These are phyloP conservation scores for Oryzias celebensis DNA, from an alignment of 2,113 vertebrate genomes.

Conservation along the genomic window DNA sequence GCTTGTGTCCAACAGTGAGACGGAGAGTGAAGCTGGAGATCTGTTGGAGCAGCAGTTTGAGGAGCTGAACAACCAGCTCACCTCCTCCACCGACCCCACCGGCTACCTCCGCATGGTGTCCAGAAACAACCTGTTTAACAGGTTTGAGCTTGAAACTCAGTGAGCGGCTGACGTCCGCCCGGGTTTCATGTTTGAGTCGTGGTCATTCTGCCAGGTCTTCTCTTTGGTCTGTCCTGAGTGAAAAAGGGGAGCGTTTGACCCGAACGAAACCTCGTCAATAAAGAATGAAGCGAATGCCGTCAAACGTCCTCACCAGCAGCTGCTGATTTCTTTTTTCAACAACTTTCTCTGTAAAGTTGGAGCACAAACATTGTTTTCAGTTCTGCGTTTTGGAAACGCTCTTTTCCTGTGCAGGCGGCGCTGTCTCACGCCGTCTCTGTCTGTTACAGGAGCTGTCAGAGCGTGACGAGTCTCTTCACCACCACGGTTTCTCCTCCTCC, in stretches of 20 bases:
- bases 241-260: too few species aligned
- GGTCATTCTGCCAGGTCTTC: too few species aligned
- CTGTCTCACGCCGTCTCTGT: not conserved
- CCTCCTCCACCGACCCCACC: conserved; percentile 83
- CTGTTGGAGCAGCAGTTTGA: conserved; percentile 90
- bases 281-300: too few species aligned
- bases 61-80: conserved; percentile 86
- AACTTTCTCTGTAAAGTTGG: too few species aligned
- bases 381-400: too few species aligned
- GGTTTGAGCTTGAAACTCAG: conserved; percentile 66
- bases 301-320: too few species aligned
- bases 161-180: not conserved
- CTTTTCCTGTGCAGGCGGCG: not conserved
- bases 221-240: too few species aligned
- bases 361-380: too few species aligned
- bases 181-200: too few species aligned
- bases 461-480: conserved; percentile 88
- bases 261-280: too few species aligned
- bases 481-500: conserved; percentile 81
- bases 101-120: conserved; percentile 93
- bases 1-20: conserved; percentile 89
- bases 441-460: conserved; percentile 87
- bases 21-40: conserved; percentile 91
- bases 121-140: conserved; percentile 90
- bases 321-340: too few species aligned